phyloP scores from a whole-genome alignment of 2,888 invertebrate species.

The Dexiosoma caninum region DNA sequence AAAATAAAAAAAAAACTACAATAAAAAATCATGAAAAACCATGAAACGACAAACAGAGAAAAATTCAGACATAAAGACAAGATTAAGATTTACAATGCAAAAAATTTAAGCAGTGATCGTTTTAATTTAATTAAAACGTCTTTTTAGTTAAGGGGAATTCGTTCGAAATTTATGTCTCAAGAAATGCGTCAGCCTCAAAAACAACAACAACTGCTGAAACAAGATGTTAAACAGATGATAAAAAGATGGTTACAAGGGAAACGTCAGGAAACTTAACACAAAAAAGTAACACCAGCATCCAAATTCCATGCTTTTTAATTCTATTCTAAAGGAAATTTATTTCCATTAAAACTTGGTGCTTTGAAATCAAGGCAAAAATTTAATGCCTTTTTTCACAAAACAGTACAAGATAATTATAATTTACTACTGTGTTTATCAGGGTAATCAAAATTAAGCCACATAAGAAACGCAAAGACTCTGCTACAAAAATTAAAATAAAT shows the following conservation, averaged over 20 bases:
- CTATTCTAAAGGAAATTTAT: too few species aligned
- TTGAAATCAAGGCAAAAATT: too few species aligned
- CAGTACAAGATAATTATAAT: too few species aligned
- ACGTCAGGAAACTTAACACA: not conserved
- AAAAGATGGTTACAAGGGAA: not conserved
- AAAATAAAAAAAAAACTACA: not conserved
- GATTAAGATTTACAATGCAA: conserved; percentile 45
- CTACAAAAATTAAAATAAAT: too few species aligned
- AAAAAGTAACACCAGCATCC: not conserved
- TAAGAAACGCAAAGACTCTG: too few species aligned
- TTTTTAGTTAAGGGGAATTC: conserved; percentile 66
- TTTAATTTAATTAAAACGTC: conserved; percentile 74
- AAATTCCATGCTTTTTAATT: not conserved
- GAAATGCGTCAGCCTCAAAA: conserved; percentile 60
- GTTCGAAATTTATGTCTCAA: conserved; percentile 66
- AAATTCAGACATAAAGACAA: conserved; percentile 36
- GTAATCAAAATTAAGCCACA: too few species aligned
- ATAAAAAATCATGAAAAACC: not conserved
- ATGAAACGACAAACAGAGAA: not conserved
- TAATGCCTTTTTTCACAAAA: too few species aligned
- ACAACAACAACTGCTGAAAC: not conserved
- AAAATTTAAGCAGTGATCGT: conserved; percentile 34
- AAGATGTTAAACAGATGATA: conserved; percentile 29
- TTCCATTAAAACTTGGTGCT: too few species aligned
- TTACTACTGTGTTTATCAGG: too few species aligned